Evolutionary conservation across 2,888 invertebrate genomes (phyloP).

Genomic region (Eudemis profundana): DNA sequence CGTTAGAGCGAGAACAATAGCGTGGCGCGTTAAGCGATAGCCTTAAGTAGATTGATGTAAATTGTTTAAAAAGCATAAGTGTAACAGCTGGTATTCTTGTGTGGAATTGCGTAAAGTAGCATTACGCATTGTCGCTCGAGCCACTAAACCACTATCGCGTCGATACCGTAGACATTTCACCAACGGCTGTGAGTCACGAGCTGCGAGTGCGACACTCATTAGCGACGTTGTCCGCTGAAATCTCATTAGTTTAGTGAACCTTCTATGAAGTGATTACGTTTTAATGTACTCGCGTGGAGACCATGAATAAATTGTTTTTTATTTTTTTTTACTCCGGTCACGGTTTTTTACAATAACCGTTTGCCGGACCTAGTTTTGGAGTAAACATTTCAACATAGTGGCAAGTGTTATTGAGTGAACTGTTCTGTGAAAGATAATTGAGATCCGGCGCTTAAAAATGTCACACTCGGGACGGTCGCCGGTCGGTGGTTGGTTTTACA

Average conservation of each 20-base stretch:
- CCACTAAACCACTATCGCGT: constrained; percentile 47
- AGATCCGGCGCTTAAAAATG: constrained; percentile 67
- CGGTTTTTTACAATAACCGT: constrained; percentile 63
- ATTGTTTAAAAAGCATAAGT: constrained; percentile 38
- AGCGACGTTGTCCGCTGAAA: constrained; percentile 77
- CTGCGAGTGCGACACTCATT: constrained; percentile 74
- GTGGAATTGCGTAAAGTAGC: constrained; percentile 54
- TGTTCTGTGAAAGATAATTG: constrained; percentile 59
- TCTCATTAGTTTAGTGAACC: constrained; percentile 82
- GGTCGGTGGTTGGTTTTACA: constrained; percentile 77
- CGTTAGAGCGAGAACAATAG: constrained; percentile 62
- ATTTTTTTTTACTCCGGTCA: constrained; percentile 64
- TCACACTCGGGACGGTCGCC: constrained; percentile 72
- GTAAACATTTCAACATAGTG: constrained; percentile 47
- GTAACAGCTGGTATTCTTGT: constrained; percentile 55
- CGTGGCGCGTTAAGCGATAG: constrained; percentile 52
- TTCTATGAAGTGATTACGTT: constrained; percentile 81
- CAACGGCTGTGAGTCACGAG: constrained; percentile 78
- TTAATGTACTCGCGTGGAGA: constrained; percentile 68
- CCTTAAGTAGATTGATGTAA: constrained; percentile 22
- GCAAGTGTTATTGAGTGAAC: constrained; percentile 58
- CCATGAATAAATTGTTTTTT: constrained; percentile 66
- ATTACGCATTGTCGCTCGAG: constrained; percentile 46
- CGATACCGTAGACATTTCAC: constrained; percentile 65
- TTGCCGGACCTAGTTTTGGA: constrained; percentile 43